A percentile compares a stretch with the other conserved stretches of the same genome.
Conservation (phyloP, 2,113 vertebrate species). For the Athene noctua region DNA sequence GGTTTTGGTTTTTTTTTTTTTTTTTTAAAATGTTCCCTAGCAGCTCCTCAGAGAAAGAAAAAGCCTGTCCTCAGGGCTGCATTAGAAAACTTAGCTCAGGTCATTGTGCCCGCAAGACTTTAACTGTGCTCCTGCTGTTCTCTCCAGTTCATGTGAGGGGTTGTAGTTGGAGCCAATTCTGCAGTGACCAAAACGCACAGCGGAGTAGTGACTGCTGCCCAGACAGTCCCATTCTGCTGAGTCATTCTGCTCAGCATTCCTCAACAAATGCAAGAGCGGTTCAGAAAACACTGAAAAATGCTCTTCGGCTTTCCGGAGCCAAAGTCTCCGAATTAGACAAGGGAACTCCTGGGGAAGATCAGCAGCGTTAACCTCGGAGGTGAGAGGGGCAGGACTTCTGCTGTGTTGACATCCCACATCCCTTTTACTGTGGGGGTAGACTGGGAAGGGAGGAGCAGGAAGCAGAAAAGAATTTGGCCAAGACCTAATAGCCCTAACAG, state of each 20-base stretch:
- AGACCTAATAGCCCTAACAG: neutral
- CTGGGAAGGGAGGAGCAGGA: slow-evolving; percentile 21
- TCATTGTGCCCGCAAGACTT: neutral
- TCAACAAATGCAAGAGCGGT: neutral
- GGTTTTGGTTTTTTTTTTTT: neutral
- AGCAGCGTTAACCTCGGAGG: fast-evolving
- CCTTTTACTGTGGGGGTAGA: neutral
- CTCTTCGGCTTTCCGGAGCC: neutral
- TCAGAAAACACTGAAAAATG: neutral
- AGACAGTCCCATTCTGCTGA: neutral
- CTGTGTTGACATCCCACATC: neutral
- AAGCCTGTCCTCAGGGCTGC: neutral
- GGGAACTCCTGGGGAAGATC: neutral
- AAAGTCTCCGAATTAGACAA: fast-evolving
- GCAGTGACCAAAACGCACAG: neutral
- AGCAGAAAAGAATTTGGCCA: neutral
- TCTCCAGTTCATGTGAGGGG: fast-evolving
- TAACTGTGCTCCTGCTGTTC: neutral
- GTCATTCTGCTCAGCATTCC: neutral
- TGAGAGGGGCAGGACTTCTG: neutral
- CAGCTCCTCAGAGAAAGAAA: neutral
- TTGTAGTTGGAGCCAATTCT: neutral
- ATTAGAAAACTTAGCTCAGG: neutral
- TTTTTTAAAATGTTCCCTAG: neutral
- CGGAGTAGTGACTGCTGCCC: neutral